Conservation (phyloP, 2,888 invertebrate genomes). For the Caenorhabditis angaria region DNA sequence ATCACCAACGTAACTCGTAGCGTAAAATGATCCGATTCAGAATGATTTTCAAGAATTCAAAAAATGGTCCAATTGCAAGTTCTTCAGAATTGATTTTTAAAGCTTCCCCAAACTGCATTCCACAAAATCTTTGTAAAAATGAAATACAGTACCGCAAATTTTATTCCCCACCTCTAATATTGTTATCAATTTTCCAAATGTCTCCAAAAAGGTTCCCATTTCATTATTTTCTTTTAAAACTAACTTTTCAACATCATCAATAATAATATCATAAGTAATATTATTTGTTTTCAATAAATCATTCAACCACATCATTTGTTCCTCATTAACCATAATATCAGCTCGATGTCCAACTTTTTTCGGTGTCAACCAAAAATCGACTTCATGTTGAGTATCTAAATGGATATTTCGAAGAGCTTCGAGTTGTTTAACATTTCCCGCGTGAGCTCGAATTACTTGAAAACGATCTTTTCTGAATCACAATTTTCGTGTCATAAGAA, state of each 20-base stretch:
- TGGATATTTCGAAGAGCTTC: conserved; percentile 57
- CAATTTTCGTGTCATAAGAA: too few relatives aligned
- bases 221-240: too few relatives aligned
- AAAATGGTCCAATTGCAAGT: too few relatives aligned
- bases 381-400: conserved; percentile 48
- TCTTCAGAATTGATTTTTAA: too few relatives aligned
- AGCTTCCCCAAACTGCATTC: too few relatives aligned
- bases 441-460: conserved; percentile 47
- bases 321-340: conserved; percentile 82
- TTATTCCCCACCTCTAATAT: too few relatives aligned
- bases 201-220: too few relatives aligned
- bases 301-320: conserved; percentile 76
- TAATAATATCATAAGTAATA: conserved; percentile 44
- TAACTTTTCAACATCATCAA: conserved; percentile 78
- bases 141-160: too few relatives aligned
- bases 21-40: too few relatives aligned
- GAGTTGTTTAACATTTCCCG: conserved; percentile 52
- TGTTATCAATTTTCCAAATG: neutral
- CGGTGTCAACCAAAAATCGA: conserved; percentile 72
- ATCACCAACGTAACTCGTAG: too few relatives aligned
- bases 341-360: conserved; percentile 61
- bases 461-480: conserved; percentile 52
- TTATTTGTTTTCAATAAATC: conserved; percentile 74
- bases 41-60: too few relatives aligned
- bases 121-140: too few relatives aligned